Evolutionary conservation across 2,113 vertebrate genomes (phyloP), one percentile per base, ranked within the genome.

Genomic region (Poeciliopsis turrubarensis): DNA sequence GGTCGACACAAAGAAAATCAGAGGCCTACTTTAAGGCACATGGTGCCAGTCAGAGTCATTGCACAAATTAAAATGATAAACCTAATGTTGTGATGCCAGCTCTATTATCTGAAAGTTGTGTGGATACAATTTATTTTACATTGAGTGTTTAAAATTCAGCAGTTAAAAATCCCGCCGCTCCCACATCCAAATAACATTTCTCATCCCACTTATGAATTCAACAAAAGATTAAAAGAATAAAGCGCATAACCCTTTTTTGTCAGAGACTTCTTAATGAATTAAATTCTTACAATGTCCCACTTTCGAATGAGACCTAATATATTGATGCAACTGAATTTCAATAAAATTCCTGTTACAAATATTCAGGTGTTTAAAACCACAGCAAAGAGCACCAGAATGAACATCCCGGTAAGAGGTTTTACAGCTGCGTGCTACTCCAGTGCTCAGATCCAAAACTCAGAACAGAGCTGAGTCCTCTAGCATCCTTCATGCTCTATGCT

Each of bases 401-500:
- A 57, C 5, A 70, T 39, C 41, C 54, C 29, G 25, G 47, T 44
- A 47, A 47, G 14, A 47, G 17, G 17, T 47, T 29, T 13, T 22
- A 60, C n/a, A 60, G 31, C 25, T 8, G 27, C 5, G 27, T 3
- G 27, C 22, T 62, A 64, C 0, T 70, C 79, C 31, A 65, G 51
- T 72, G 15, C 30, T 68, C 39, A 0, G 34, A 60, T 12, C 70
- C 22, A 17, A 67, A 41, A 54, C 70, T 74, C 60, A 61, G 31
- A 66, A 8, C 32, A 75, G 11, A 37, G 26, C 15, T 39, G 66
- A 65, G 44, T 75, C 27, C 0, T 51, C 30, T 15, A 22, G 71
- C 95, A 95, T 0, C 85, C 92, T 19, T 80, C 5, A 39, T 32
- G 44, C 73, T 93, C 91, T 1, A 90, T 78, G 0, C 57, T 80